Evolutionary conservation across 92 coral and sea anemone species (phyloP), one percentile per base, ranked within the genome.

Genomic region (Zoanthus sociatus): DNA sequence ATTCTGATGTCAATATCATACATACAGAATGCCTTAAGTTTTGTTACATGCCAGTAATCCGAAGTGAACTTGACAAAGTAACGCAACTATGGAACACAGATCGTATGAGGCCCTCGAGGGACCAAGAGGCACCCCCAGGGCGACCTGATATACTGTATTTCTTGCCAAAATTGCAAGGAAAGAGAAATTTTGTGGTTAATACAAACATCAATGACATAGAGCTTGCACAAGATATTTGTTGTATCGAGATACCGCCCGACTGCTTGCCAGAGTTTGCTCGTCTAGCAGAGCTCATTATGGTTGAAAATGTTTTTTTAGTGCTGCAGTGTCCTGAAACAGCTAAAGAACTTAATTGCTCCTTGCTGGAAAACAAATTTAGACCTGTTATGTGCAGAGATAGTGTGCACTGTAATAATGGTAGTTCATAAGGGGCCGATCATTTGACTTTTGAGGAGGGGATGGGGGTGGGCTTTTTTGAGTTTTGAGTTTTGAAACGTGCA

Each of bases 71-170:
- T 73, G 48, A 72, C 16, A 76, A 48, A 58, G 16, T 45, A 45
- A 50, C 66, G 42, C 71, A 17, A 76, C 50, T 71, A 10, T 72
- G 83, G 83, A 71, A 84, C 83, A 72, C 48, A 17, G 83, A 73
- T 72, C 46, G 15, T 44, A 73, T 84, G 30, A 71, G 88, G 67
- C 83, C 64, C 14, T 84, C 88, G 53, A 70, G 50, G n/a, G 73
- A 84, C 44, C 63, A 33, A 17, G 83, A 71, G 53, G 64, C 83
- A 12, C 88, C 20, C 21, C 78, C 83, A 50, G 83, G 83, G 30
- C 30, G 83, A 83, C 87, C 87, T 12, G 87, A 83, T 37, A 70
- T 83, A 70, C 18, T 83, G 73, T 83, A 83, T 70, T 83, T 73
- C 87, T 32, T 70, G 48, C 87, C 87, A 50, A 56, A 68, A 32